Conservation (phyloP, 2,888 invertebrate species). For the Drosophila putrida region DNA sequence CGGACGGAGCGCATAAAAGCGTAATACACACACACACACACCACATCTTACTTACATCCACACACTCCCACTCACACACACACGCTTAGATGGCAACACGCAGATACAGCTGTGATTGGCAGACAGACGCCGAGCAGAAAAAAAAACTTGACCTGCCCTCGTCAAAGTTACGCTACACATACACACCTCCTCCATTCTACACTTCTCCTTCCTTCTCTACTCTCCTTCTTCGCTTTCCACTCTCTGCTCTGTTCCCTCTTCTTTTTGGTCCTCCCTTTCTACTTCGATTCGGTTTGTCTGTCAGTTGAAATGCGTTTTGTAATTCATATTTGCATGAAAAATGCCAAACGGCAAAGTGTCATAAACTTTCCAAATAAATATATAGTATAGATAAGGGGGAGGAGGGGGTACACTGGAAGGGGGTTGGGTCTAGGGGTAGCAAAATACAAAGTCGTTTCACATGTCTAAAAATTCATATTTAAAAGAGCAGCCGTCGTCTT, state of each 20-base stretch:
- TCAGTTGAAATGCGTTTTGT: slow-evolving; percentile 65
- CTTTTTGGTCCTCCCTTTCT: background rate
- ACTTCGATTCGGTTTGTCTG: slow-evolving; percentile 22
- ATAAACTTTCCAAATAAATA: slow-evolving; percentile 55
- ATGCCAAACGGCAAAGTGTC: slow-evolving; percentile 65
- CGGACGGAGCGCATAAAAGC: slow-evolving; percentile 52
- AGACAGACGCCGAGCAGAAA: slow-evolving; percentile 32
- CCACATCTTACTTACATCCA: slow-evolving; percentile 4
- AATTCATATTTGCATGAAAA: slow-evolving; percentile 70
- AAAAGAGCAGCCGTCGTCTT: slow-evolving; percentile 27
- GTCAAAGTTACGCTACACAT: slow-evolving; percentile 13
- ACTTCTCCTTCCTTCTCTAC: background rate
- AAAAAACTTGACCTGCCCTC: slow-evolving; percentile 62
- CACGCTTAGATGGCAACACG: slow-evolving; percentile 25
- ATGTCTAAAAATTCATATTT: slow-evolving; percentile 55
- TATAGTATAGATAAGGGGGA: slow-evolving; percentile 10
- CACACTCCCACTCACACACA: slow-evolving; percentile 3
- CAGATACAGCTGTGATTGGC: slow-evolving; percentile 58
- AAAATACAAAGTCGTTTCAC: slow-evolving; percentile 44
- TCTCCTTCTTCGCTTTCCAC: background rate
- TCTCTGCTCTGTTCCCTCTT: no score
- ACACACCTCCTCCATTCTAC: background rate
- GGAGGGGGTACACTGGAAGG: background rate
- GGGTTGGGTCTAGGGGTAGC: slow-evolving; percentile 6
- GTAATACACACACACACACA: slow-evolving; percentile 11